Evolutionary conservation across 1,140 invertebrate genomes (phyloP).

Genomic region (Drosophila obscura): DNA sequence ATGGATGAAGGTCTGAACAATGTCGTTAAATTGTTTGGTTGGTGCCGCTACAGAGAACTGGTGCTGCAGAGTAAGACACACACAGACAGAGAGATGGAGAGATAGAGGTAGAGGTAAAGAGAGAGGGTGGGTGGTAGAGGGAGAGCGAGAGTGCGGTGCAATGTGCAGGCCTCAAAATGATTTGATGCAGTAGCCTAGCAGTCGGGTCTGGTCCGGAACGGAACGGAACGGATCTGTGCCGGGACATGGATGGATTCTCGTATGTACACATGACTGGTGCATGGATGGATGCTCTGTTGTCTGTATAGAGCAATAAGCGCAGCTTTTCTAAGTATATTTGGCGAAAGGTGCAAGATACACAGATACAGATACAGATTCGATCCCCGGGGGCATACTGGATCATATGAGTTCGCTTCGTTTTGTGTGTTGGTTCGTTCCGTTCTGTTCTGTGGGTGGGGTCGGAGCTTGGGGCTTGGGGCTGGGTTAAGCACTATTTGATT

Average conservation of each 20-base stretch:
- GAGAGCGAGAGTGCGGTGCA: slow-evolving; percentile 22
- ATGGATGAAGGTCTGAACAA: background rate
- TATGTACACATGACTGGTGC: slow-evolving; percentile 31
- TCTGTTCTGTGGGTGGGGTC: background rate
- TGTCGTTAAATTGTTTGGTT: background rate
- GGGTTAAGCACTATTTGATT: slow-evolving; percentile 3
- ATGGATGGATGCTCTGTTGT: slow-evolving; percentile 12
- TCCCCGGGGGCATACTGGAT: no score
- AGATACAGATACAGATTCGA: background rate
- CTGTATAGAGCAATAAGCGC: slow-evolving; percentile 2
- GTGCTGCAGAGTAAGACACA: background rate
- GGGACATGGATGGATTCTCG: slow-evolving; percentile 1
- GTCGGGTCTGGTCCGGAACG: no score
- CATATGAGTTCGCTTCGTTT: background rate
- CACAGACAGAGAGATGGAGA: background rate
- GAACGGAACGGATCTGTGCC: no score
- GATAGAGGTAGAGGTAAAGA: slow-evolving; percentile 9
- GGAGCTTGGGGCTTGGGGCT: background rate
- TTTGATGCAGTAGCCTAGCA: slow-evolving; percentile 4
- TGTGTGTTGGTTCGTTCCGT: background rate
- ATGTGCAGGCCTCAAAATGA: slow-evolving; percentile 24
- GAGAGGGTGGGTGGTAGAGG: slow-evolving; percentile 7
- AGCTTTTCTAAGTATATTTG: slow-evolving; percentile 20
- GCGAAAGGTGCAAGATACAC: background rate
- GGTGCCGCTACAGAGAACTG: background rate